Base-by-base conservation (phyloP, 1,140 invertebrate genomes). In the Centruroides vittatus region DNA sequence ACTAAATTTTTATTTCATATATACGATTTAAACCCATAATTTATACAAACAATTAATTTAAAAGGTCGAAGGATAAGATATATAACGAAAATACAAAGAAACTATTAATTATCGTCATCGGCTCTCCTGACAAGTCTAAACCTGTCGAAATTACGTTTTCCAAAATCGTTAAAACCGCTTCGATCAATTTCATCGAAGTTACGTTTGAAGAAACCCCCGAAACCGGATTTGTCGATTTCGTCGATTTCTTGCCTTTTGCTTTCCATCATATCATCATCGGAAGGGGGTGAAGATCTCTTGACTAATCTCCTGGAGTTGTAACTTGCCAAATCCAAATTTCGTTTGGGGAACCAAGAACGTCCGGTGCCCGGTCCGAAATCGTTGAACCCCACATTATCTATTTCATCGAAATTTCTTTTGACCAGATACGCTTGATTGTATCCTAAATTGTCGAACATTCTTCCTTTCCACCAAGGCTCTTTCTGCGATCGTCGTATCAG, bases 111-210 rank as follows among this genome's bases (percentile, higher is more conserved):
- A 8, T 41, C 8, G 8, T 6, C 5, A 41, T 41, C 41, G 8
- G 8, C 41, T 41, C 41, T 41, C 41, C 41, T 41, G 3, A 41
- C 41, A 8, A 41, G 41, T 41, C 8, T 41, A 8, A 41, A 41
- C 8, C 41, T 41, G 41, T 41, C 41, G 8, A 41, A 41, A 1
- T 8, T 41, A 41, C 41, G 41, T 41, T 41, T 41, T 23, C 71
- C 73, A 8, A 41, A 58, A 23, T 36, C 35, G 55, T 73, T 70
- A 66, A 78, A 74, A 12, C 71, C 73, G 9, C 72, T 75, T 65
- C 76, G 71, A 67, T 80, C 78, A 58, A 80, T 79, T 69, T 80
- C 79, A 61, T 81, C 80, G 59, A 81, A 77, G 85, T 87, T 78
- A 74, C 80, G 76, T 58, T 69, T 68, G 61, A 34, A 55, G 60